Evolutionary conservation across 2,113 vertebrate species (phyloP).

Genomic region (Archocentrus centrarchus): DNA sequence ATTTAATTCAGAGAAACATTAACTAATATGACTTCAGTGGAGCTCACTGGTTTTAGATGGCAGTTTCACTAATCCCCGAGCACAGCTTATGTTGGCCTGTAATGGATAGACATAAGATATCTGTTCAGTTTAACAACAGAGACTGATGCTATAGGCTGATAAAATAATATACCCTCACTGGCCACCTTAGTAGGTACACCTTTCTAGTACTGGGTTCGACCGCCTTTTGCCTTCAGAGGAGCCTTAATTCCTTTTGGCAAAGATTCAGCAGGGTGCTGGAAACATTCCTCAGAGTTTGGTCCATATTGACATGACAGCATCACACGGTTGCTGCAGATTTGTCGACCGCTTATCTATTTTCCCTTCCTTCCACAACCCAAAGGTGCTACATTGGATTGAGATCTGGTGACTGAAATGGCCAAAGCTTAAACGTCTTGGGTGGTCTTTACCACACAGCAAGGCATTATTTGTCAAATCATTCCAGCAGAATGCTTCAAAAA

Average conservation of each 20-base stretch:
- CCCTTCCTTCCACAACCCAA: background rate
- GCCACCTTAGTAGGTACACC: background rate
- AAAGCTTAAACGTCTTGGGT: background rate
- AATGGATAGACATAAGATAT: background rate
- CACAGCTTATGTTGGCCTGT: background rate
- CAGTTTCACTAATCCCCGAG: background rate
- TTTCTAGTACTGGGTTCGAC: background rate
- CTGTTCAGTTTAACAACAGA: background rate
- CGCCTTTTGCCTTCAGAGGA: background rate
- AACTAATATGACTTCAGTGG: background rate
- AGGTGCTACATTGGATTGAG: background rate
- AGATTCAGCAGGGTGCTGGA: background rate
- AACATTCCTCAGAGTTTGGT: background rate
- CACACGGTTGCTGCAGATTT: background rate
- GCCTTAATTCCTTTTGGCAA: background rate
- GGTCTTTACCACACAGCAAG: background rate
- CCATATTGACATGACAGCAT: background rate
- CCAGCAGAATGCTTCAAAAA: background rate
- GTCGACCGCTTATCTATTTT: too few species aligned
- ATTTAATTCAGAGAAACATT: background rate
- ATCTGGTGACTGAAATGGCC: background rate
- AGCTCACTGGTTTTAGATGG: background rate
- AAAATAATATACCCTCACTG: background rate
- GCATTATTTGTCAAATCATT: background rate
- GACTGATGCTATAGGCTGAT: background rate